These are phyloP conservation scores for Drosophila peninsularis DNA, from an alignment of 2,888 invertebrate species.

Conservation along the genomic window DNA sequence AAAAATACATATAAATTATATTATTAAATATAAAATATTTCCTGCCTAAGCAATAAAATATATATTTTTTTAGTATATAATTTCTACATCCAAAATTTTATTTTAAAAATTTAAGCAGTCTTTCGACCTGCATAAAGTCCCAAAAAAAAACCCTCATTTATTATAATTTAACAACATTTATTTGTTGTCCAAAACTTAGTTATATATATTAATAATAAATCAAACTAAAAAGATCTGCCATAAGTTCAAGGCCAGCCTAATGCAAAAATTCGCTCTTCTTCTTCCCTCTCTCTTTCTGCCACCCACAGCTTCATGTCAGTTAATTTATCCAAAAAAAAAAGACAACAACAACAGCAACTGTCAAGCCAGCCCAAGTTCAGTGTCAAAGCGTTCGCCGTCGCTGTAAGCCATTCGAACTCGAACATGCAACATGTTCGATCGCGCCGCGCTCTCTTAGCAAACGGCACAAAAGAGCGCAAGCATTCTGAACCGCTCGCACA, in stretches of 20 bases:
- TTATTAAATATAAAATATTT: no score
- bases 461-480: neutral
- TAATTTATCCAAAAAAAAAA: conserved; percentile 12
- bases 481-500: conserved; percentile 23
- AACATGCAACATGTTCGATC: conserved; percentile 44
- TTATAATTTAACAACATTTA: neutral
- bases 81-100: neutral
- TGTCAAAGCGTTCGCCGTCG: conserved; percentile 58
- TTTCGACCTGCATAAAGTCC: conserved; percentile 31
- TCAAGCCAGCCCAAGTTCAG: conserved; percentile 59
- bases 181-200: neutral
- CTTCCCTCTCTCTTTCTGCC: neutral
- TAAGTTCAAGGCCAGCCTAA: conserved; percentile 1
- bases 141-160: neutral
- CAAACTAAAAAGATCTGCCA: neutral
- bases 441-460: conserved; percentile 48
- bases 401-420: conserved; percentile 26
- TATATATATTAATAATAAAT: neutral
- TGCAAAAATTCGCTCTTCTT: neutral
- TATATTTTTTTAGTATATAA: neutral
- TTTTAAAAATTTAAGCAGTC: neutral
- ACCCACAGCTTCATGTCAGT: conserved; percentile 7
- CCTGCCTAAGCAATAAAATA: no score
- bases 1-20: neutral
- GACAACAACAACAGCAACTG: conserved; percentile 1